These are phyloP conservation scores for Eupithecia insigniata DNA, from an alignment of 2,888 invertebrate species.

Conservation along the genomic window DNA sequence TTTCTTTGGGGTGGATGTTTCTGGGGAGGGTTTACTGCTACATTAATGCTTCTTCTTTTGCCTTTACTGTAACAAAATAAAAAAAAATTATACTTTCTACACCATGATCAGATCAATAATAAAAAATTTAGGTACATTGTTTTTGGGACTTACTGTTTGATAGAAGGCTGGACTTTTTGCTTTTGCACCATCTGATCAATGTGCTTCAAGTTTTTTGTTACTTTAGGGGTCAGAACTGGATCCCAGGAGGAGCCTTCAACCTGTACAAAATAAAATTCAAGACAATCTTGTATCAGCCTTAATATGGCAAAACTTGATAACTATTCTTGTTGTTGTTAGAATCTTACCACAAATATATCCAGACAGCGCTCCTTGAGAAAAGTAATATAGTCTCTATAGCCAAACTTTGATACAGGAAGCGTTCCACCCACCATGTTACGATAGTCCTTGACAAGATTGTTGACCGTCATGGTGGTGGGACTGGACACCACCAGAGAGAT, in stretches of 20 bases:
- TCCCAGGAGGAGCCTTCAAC: conserved; percentile 61
- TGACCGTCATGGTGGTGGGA: conserved; percentile 65
- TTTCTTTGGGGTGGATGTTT: conserved; percentile 24
- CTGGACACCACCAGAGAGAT: conserved; percentile 75
- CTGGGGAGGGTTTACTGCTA: conserved; percentile 34
- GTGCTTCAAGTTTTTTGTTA: conserved; percentile 69
- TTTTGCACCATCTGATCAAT: conserved; percentile 75
- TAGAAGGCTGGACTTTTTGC: conserved; percentile 59
- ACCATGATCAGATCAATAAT: neutral
- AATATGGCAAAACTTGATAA: neutral
- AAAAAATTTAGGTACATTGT: neutral
- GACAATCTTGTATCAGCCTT: neutral
- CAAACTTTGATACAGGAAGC: conserved; percentile 62
- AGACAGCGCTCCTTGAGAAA: conserved; percentile 68
- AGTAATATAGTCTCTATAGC: conserved; percentile 60
- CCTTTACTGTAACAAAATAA: conserved; percentile 59
- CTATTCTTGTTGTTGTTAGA: neutral
- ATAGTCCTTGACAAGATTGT: conserved; percentile 68
- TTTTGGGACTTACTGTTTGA: conserved; percentile 62
- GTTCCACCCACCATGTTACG: conserved; percentile 63
- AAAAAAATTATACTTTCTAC: neutral
- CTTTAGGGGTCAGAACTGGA: conserved; percentile 69
- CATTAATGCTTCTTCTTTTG: conserved; percentile 70
- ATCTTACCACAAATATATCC: conserved; percentile 72
- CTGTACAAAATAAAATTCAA: conserved; percentile 48